Evolutionary conservation across 2,113 vertebrate species (phyloP), one percentile per base, ranked within the genome.

Genomic region (Melanocharis versteri): DNA sequence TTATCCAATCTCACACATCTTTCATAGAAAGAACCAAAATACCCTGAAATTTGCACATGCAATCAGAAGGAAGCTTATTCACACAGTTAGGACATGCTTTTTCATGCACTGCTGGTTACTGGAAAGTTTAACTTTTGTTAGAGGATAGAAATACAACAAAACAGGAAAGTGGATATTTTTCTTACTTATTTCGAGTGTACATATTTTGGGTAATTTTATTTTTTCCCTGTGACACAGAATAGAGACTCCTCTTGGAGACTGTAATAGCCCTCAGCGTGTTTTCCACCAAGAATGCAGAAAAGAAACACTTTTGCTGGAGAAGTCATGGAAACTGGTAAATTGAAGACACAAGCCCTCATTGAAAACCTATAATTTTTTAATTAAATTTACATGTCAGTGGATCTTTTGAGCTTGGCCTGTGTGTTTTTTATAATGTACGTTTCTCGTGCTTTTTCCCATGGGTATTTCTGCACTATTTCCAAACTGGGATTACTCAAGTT

Each of bases 301-400:
- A 75, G 94, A 93, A 96, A 96, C 78, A 89, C 75, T 86, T 93
- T 73, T 78, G 39, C 79, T 60, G 88, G 76, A 82, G 77, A 83
- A 93, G 92, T 78, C 89, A 82, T 53, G 82, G 94, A 93, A 92
- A 94, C 77, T 65, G 68, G 77, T n/a, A 92, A 87, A 95, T 75
- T 69, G 89, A 88, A 95, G 91, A 94, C 90, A 93, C 78, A 95
- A 92, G 70, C 83, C 83, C 83, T 89, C 90, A 93, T 47, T 94
- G 95, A 95, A 94, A 94, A 84, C 75, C 90, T 83, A 0, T 72
- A 61, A 93, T 97, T 95, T 94, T 93, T 87, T 21, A 96, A 96
- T 97, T 93, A 90, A 89, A 93, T 91, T 94, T 81, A 87, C 85
- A 95, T 95, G 89, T 91, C 94, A 94, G 91, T 61, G 92, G 90